Conservation (phyloP, 2,888 invertebrate genomes). For the Pedicia rivosa region DNA sequence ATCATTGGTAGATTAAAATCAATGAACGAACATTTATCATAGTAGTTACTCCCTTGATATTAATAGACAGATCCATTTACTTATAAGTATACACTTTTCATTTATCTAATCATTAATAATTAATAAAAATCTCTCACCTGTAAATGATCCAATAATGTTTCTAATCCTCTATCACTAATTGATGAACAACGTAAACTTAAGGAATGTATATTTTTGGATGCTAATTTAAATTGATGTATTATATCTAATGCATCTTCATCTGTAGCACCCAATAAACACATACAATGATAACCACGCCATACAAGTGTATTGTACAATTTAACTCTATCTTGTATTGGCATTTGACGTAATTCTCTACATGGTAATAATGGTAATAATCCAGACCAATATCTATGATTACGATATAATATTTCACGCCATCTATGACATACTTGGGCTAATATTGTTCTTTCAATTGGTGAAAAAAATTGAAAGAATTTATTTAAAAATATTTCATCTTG, state of each 20-base stretch:
- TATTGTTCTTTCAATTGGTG: constrained; percentile 56
- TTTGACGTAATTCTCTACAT: constrained; percentile 61
- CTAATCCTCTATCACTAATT: constrained; percentile 78
- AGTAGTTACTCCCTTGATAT: no score
- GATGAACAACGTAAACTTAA: constrained; percentile 78
- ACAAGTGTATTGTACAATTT: constrained; percentile 68
- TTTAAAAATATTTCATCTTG: constrained; percentile 72
- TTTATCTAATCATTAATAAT: no score
- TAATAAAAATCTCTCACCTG: no score
- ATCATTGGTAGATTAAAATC: no score
- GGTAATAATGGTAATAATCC: constrained; percentile 73
- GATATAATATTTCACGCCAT: constrained; percentile 82
- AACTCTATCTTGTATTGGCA: constrained; percentile 37
- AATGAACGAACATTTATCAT: no score
- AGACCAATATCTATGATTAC: constrained; percentile 75
- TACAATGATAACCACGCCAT: constrained; percentile 69
- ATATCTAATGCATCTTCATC: constrained; percentile 84
- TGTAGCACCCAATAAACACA: constrained; percentile 69
- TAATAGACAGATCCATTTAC: no score
- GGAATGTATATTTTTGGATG: constrained; percentile 69
- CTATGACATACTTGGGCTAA: constrained; percentile 72
- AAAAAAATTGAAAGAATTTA: constrained; percentile 71
- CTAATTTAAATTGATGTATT: constrained; percentile 68
- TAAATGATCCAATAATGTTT: constrained; percentile 73
- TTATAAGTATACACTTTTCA: no score